These are phyloP conservation scores for Phrynocephalus versicolor DNA, from an alignment of 2,113 vertebrate genomes.

Conservation along the genomic window DNA sequence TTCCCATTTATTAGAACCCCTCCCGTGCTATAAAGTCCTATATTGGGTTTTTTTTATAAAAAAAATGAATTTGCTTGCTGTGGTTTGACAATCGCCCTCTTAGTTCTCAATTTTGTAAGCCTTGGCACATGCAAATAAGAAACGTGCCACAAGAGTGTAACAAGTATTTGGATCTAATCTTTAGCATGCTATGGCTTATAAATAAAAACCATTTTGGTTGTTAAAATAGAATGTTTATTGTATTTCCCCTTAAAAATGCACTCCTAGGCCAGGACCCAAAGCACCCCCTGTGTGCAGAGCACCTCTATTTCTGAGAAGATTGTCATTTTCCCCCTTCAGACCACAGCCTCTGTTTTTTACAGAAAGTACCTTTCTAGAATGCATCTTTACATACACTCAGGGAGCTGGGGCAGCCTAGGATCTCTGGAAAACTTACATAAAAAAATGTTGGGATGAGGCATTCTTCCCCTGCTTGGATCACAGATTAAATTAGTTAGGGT, in stretches of 20 bases:
- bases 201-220: conserved; percentile 36
- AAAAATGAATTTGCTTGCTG: conserved; percentile 12
- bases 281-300: not conserved
- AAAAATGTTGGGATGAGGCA: too few relatives aligned
- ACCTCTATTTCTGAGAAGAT: not conserved
- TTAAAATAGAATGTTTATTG: conserved; percentile 7
- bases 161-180: conserved; percentile 12
- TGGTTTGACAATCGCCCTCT: conserved; percentile 35
- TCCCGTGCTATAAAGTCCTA: conserved; percentile 13
- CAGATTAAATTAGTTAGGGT: too few relatives aligned
- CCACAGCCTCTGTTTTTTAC: not conserved
- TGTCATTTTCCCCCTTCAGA: not conserved
- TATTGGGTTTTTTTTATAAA: conserved; percentile 5
- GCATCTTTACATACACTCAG: not conserved
- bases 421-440: too few relatives aligned
- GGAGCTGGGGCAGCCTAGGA: too few relatives aligned
- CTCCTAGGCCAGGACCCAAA: not conserved
- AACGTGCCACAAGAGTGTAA: conserved; percentile 27
- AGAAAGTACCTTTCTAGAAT: not conserved
- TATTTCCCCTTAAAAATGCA: not conserved
- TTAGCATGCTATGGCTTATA: conserved; percentile 27
- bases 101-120: conserved; percentile 23
- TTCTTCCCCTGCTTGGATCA: too few relatives aligned
- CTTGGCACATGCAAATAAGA: conserved; percentile 10
- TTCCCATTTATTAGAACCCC: not conserved